Evolutionary conservation across 2,797 vertebrate species (phyloP).

Genomic region (Odontamblyopus rebecca): DNA sequence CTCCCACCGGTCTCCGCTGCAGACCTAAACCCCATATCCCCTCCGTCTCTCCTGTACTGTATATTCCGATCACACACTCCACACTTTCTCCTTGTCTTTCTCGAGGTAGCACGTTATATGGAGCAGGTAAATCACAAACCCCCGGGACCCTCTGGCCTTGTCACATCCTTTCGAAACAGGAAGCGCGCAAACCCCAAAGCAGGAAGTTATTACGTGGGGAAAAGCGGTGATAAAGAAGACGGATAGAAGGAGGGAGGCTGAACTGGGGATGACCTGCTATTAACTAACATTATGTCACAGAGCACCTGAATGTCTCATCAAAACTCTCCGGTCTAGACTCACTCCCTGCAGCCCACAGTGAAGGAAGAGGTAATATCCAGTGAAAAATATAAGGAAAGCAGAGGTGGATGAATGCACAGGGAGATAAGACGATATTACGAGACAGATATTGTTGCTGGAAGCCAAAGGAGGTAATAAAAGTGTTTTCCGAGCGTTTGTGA

Average conservation of each 20-base stretch:
- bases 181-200: background rate
- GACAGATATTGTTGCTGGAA: slow-evolving; percentile 1
- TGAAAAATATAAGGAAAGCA: background rate
- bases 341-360: background rate
- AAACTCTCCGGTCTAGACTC: background rate
- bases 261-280: background rate
- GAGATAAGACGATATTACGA: background rate
- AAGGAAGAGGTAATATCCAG: background rate
- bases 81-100: background rate
- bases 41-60: background rate
- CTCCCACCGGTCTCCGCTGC: background rate
- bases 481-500: background rate
- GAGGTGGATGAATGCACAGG: background rate
- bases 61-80: background rate
- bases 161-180: background rate
- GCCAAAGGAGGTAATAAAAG: background rate
- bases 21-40: background rate
- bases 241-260: background rate
- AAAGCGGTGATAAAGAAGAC: slow-evolving; percentile 2
- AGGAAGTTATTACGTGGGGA: background rate
- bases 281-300: background rate
- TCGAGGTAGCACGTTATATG: background rate
- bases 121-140: background rate
- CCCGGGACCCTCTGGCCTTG: background rate
- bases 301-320: slow-evolving; percentile 1